Percentiles rank a stretch among this genome's conserved stretches.
These are phyloP conservation scores for Botrylloides violaceus DNA, from an alignment of 23 tunicate genomes.

Conservation along the genomic window DNA sequence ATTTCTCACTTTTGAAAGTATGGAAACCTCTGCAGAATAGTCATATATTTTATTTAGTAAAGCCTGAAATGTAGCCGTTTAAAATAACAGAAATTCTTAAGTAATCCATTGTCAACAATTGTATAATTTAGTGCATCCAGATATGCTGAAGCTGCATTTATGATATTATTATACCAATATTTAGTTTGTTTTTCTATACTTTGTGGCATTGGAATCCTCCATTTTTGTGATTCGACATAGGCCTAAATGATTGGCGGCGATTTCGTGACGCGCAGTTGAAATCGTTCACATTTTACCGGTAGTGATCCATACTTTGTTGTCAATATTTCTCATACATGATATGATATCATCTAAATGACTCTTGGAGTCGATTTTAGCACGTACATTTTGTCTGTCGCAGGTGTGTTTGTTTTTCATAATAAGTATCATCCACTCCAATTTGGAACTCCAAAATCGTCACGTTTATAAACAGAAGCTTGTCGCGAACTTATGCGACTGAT, in stretches of 20 bases:
- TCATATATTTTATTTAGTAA: no score
- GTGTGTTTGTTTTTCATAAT: slow-evolving; percentile 20
- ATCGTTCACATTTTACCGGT: neutral
- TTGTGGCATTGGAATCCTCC: no score
- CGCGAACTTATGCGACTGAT: slow-evolving; percentile 23
- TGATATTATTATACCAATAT: no score
- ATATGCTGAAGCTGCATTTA: no score
- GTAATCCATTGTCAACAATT: no score
- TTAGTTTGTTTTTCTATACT: no score
- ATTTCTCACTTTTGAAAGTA: no score
- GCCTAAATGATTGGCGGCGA: neutral
- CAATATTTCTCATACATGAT: slow-evolving; percentile 1
- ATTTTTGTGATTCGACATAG: no score
- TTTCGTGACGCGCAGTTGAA: neutral
- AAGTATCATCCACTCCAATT: neutral
- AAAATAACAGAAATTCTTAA: no score
- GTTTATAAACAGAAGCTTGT: slow-evolving; percentile 22
- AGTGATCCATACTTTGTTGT: neutral
- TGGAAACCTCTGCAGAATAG: no score
- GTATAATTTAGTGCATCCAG: no score
- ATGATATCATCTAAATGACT: slow-evolving; percentile 1
- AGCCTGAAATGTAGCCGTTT: no score
- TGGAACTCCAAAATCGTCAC: neutral
- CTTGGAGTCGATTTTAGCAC: slow-evolving; percentile 11
- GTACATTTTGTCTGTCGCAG: slow-evolving; percentile 12